A percentile compares a stretch with the other conserved stretches of the same genome.
Evolutionary conservation across 2,113 vertebrate genomes (phyloP).

Genomic region (Gopherus evgoodei): DNA sequence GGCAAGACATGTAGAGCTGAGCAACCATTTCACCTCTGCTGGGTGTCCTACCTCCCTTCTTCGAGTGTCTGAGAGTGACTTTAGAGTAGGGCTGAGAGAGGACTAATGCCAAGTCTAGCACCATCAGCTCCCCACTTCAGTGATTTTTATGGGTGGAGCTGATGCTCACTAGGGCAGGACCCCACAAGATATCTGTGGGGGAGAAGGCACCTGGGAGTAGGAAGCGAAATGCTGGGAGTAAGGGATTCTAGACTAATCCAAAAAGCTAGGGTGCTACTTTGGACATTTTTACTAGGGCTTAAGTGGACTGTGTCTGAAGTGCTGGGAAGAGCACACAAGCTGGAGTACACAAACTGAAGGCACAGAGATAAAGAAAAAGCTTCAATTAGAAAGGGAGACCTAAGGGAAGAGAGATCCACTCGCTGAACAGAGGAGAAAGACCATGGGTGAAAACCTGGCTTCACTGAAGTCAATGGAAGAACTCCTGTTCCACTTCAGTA

Average conservation of each 20-base stretch:
- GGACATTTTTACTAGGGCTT: neutral
- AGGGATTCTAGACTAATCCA: neutral
- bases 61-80: neutral
- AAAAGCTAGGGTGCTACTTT: neutral
- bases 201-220: neutral
- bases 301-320: neutral
- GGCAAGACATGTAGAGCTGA: neutral
- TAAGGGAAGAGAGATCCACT: neutral
- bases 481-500: neutral
- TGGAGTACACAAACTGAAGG: neutral
- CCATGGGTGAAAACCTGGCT: neutral
- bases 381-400: neutral
- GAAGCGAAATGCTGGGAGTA: neutral
- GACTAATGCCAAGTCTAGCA: neutral
- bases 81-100: neutral
- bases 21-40: neutral
- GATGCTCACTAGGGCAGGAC: neutral
- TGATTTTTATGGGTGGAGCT: neutral
- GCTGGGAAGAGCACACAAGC: neutral
- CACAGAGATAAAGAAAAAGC: neutral
- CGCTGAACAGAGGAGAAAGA: neutral
- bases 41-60: neutral
- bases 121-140: fast-evolving
- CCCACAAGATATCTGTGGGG: neutral
- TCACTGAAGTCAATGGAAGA: neutral